A percentile compares a stretch with the other conserved stretches of the same genome.
Conservation (phyloP, 2,888 invertebrate species). For the Heterodera filipjevi region DNA sequence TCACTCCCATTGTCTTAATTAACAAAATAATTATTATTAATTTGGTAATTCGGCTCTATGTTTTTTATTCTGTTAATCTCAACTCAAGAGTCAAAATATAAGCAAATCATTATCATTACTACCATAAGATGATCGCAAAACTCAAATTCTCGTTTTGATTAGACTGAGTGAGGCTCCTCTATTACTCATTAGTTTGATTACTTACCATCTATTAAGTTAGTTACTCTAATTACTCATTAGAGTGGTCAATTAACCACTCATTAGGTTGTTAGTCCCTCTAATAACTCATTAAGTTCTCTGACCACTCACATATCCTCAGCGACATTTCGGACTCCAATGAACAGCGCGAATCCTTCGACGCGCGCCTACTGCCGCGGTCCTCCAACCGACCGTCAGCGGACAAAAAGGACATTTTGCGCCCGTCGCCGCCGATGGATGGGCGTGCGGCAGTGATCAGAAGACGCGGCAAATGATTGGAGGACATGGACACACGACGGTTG, state of each 20-base stretch:
- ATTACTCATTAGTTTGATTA: background rate
- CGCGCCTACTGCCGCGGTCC: constrained; percentile 51
- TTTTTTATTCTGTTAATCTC: no score
- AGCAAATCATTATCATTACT: no score
- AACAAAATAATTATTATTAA: no score
- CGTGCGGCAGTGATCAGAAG: constrained; percentile 63
- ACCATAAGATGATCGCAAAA: no score
- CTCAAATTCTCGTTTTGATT: no score
- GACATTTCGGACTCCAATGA: constrained; percentile 61
- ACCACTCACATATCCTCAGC: constrained; percentile 50
- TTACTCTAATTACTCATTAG: no score
- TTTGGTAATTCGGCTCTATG: no score
- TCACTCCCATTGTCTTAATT: constrained; percentile 46
- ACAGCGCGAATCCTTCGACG: constrained; percentile 58
- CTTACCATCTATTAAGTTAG: no score
- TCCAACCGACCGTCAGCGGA: constrained; percentile 64
- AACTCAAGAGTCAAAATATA: no score
- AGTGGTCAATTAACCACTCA: background rate
- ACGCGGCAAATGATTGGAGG: constrained; percentile 60
- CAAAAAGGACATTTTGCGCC: constrained; percentile 63
- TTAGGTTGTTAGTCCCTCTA: background rate
- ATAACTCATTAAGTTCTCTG: background rate
- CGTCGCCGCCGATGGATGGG: constrained; percentile 58
- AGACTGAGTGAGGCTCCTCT: no score
- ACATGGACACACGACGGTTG: constrained; percentile 62